These are phyloP conservation scores for Archips xylosteana DNA, from an alignment of 2,888 invertebrate species.

Conservation along the genomic window DNA sequence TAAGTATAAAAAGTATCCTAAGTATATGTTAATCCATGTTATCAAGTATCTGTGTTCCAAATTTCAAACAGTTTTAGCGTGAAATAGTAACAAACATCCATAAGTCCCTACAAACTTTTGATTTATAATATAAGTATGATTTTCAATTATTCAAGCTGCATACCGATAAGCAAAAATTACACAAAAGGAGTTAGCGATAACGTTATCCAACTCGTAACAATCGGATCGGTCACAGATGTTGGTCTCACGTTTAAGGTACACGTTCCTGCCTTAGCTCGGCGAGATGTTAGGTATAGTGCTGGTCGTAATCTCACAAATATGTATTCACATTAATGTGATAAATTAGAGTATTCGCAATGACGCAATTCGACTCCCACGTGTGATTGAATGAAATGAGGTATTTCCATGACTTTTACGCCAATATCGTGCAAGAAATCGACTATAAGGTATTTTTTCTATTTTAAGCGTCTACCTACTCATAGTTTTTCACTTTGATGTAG, in stretches of 20 bases:
- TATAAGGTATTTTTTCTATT: conserved; percentile 16
- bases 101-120: too few relatives aligned
- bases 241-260: conserved; percentile 6
- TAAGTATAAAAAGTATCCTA: too few relatives aligned
- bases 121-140: too few relatives aligned
- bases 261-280: neutral
- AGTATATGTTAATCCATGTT: too few relatives aligned
- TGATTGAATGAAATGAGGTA: conserved; percentile 19
- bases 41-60: too few relatives aligned
- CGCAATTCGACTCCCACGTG: conserved; percentile 24
- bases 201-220: conserved; percentile 5
- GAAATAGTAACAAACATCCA: too few relatives aligned
- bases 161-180: neutral
- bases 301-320: conserved; percentile 14
- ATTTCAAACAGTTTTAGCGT: too few relatives aligned
- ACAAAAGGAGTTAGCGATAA: neutral
- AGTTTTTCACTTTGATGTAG: conserved; percentile 30
- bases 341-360: conserved; percentile 17
- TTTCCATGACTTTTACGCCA: conserved; percentile 17
- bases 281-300: conserved; percentile 9
- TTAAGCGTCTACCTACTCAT: conserved; percentile 11
- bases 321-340: conserved; percentile 13
- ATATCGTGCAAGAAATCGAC: conserved; percentile 12
- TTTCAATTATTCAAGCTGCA: neutral
- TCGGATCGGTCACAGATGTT: conserved; percentile 3